Evolutionary conservation across 2,113 vertebrate species (phyloP).

Genomic region (Phrynosoma platyrhinos): DNA sequence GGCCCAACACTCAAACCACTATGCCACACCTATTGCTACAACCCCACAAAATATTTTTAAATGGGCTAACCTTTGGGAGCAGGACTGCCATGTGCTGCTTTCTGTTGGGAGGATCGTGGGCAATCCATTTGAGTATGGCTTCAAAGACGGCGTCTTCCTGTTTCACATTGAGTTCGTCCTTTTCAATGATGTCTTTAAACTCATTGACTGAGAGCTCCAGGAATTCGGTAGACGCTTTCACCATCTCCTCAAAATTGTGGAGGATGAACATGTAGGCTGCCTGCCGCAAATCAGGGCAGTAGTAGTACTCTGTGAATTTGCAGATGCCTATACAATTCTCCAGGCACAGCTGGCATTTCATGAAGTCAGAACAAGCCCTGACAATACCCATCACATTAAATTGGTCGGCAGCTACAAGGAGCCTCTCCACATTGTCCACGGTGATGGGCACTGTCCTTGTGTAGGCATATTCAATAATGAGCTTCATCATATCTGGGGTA

Average conservation of each 20-base stretch:
- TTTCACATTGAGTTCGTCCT: constrained; percentile 81
- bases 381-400: constrained; percentile 78
- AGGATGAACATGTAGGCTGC: constrained; percentile 81
- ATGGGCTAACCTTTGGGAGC: constrained; percentile 78
- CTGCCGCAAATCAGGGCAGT: constrained; percentile 67
- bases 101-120: constrained; percentile 70
- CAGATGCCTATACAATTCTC: constrained; percentile 85
- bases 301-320: constrained; percentile 77
- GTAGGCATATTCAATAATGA: constrained; percentile 84
- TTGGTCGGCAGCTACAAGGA: constrained; percentile 80
- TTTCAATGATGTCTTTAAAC: constrained; percentile 78
- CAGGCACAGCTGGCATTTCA: constrained; percentile 75
- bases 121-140: constrained; percentile 83
- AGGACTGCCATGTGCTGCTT: constrained; percentile 74
- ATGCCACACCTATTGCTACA: neutral
- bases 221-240: constrained; percentile 77
- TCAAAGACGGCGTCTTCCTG: constrained; percentile 81
- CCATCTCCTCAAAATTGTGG: constrained; percentile 84
- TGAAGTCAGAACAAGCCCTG: constrained; percentile 78
- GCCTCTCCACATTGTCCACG: constrained; percentile 71
- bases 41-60: too few species aligned
- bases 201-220: constrained; percentile 78
- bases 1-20: too few species aligned
- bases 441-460: constrained; percentile 77
- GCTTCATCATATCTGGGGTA: constrained; percentile 80